Percentiles rank a stretch among this genome's conserved stretches.
Evolutionary conservation across 1,140 invertebrate genomes (phyloP).

Genomic region (Hycleus phaleratus): DNA sequence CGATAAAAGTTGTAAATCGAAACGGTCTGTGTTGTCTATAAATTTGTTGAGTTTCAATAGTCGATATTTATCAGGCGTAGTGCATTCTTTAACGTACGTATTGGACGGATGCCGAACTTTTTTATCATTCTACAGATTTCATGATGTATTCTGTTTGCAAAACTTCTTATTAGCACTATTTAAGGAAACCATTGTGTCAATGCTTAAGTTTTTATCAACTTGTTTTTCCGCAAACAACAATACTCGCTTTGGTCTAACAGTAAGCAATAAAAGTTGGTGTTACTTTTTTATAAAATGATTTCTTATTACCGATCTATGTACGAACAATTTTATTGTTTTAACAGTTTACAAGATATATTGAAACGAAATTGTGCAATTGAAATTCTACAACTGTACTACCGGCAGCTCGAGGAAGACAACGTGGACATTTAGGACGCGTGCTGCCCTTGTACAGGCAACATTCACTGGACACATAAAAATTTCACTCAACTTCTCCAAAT

Average conservation of each 20-base stretch:
- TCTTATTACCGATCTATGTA: too few relatives aligned
- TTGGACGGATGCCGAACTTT: slow-evolving; percentile 26
- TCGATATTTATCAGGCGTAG: slow-evolving; percentile 25
- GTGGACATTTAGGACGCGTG: too few relatives aligned
- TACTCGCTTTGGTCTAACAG: slow-evolving; percentile 20
- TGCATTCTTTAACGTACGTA: slow-evolving; percentile 27
- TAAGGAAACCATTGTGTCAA: slow-evolving; percentile 32
- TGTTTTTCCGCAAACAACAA: slow-evolving; percentile 24
- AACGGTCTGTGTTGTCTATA: slow-evolving; percentile 29
- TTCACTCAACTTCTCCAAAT: too few relatives aligned
- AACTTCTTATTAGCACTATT: slow-evolving; percentile 33
- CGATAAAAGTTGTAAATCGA: slow-evolving; percentile 28
- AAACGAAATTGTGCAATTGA: too few relatives aligned
- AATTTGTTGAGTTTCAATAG: slow-evolving; percentile 27
- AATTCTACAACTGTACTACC: too few relatives aligned
- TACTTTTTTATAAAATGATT: too few relatives aligned
- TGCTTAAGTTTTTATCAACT: slow-evolving; percentile 25
- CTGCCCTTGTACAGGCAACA: too few relatives aligned
- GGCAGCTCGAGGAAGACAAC: too few relatives aligned
- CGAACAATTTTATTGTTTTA: too few relatives aligned
- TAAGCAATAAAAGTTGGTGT: slow-evolving; percentile 21
- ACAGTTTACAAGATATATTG: too few relatives aligned
- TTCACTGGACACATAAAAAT: too few relatives aligned
- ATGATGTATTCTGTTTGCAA: slow-evolving; percentile 33
- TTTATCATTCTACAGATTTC: slow-evolving; percentile 32